A percentile compares a stretch with the other conserved stretches of the same genome.
phyloP scores from a whole-genome alignment of 2,113 vertebrate species.

The Mormyrus iriodes region DNA sequence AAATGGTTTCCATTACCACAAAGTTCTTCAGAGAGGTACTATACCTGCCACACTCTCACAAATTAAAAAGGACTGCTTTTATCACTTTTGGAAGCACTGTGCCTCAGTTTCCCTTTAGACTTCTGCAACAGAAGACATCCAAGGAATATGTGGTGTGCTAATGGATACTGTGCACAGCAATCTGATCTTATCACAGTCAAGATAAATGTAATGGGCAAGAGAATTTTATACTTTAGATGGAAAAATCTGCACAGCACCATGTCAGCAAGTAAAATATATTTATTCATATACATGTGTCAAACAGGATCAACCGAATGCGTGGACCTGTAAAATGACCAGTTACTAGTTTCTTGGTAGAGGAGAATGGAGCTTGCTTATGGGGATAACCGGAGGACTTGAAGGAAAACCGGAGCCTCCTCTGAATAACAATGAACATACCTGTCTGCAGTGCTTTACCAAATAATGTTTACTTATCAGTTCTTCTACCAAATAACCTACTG shows the following conservation, averaged over 20 bases:
- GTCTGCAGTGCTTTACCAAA: background rate
- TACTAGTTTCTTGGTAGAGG: background rate
- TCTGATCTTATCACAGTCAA: slow-evolving; percentile 70
- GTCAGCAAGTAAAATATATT: slow-evolving; percentile 46
- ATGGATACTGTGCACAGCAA: slow-evolving; percentile 71
- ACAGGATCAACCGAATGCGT: too few species aligned
- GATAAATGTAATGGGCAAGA: slow-evolving; percentile 57
- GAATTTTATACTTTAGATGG: slow-evolving; percentile 71
- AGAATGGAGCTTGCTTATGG: background rate
- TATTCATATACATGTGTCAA: slow-evolving; percentile 33
- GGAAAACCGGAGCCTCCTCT: background rate
- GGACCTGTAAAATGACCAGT: background rate
- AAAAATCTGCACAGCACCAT: slow-evolving; percentile 18
- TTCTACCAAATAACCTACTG: background rate
- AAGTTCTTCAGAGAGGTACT: background rate
- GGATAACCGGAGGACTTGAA: slow-evolving; percentile 12
- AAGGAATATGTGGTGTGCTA: slow-evolving; percentile 42
- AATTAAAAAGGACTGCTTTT: slow-evolving; percentile 1
- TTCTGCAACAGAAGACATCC: background rate
- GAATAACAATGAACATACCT: slow-evolving; percentile 21
- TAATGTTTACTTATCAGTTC: slow-evolving; percentile 15
- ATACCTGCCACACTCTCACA: background rate
- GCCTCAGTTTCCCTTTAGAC: background rate
- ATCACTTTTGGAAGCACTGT: background rate
- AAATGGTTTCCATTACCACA: background rate